These are phyloP conservation scores for Troides helena DNA, from an alignment of 2,888 invertebrate genomes.

Conservation along the genomic window DNA sequence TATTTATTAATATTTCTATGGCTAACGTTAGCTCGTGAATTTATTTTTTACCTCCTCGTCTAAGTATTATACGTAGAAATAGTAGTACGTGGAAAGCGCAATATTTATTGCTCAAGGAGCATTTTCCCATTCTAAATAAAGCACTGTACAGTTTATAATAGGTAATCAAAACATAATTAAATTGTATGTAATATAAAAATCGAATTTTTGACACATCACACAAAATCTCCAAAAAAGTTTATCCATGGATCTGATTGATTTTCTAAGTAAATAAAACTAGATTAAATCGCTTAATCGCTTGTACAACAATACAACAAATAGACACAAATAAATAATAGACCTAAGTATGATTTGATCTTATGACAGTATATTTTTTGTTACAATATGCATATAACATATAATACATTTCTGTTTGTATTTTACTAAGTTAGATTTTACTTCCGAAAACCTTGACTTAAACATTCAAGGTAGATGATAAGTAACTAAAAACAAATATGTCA, in stretches of 20 bases:
- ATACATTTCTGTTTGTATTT: not conserved
- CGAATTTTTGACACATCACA: too few species aligned
- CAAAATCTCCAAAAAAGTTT: too few species aligned
- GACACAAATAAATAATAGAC: too few species aligned
- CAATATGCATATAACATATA: too few species aligned
- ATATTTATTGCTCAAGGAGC: slow-evolving; percentile 20
- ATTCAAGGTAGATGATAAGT: not conserved
- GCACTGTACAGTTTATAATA: not conserved
- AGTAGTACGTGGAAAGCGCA: slow-evolving; percentile 17
- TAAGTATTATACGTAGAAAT: slow-evolving; percentile 14
- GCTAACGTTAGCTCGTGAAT: not conserved
- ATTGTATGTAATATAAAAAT: too few species aligned
- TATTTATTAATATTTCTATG: not conserved
- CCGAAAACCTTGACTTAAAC: not conserved
- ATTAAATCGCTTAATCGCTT: too few species aligned
- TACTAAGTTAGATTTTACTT: not conserved
- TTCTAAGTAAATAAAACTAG: too few species aligned
- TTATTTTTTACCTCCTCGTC: slow-evolving; percentile 1
- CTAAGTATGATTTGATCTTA: too few species aligned
- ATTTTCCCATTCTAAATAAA: slow-evolving; percentile 7
- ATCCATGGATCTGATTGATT: too few species aligned
- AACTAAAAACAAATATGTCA: slow-evolving; percentile 15
- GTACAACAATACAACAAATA: too few species aligned
- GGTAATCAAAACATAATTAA: not conserved
- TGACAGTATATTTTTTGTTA: too few species aligned